Conservation (phyloP, 2,797 vertebrate species). For the Eulemur albifrons region DNA sequence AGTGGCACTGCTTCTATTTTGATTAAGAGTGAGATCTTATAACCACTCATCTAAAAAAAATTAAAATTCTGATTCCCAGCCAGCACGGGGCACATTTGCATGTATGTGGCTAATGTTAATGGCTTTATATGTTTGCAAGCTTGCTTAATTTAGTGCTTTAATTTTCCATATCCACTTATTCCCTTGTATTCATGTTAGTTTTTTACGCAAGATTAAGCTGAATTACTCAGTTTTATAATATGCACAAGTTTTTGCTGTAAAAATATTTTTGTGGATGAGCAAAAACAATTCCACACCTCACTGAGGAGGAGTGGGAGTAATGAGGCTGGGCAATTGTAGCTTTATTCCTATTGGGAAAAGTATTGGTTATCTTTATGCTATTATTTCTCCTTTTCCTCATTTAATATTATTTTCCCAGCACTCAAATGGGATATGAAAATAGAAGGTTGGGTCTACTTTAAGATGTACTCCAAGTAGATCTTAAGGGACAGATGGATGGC, state of each 20-base stretch:
- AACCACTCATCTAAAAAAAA: conserved; percentile 2
- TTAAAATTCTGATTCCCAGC: conserved; percentile 24
- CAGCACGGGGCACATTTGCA: not conserved
- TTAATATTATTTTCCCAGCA: not conserved
- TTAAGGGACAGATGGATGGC: not conserved
- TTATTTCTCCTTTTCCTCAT: not conserved
- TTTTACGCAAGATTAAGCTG: conserved; percentile 63
- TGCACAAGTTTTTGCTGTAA: conserved; percentile 46
- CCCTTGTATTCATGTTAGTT: conserved; percentile 33
- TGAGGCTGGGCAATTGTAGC: not conserved
- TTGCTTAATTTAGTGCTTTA: conserved; percentile 42
- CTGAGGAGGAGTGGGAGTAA: not conserved
- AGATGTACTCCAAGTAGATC: not conserved
- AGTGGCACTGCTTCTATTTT: not conserved
- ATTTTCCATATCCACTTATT: not conserved
- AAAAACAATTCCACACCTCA: not conserved
- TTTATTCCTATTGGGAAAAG: not conserved
- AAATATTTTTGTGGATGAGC: conserved; percentile 33
- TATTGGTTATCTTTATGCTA: not conserved
- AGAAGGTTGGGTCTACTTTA: not conserved
- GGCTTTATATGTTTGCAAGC: conserved; percentile 31
- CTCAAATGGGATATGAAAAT: not conserved
- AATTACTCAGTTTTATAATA: conserved; percentile 39
- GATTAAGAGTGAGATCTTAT: conserved; percentile 53
- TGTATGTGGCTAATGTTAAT: not conserved